Evolutionary conservation across 1,140 invertebrate genomes (phyloP), one percentile per base, ranked within the genome.

Genomic region (Liolophura sinensis): DNA sequence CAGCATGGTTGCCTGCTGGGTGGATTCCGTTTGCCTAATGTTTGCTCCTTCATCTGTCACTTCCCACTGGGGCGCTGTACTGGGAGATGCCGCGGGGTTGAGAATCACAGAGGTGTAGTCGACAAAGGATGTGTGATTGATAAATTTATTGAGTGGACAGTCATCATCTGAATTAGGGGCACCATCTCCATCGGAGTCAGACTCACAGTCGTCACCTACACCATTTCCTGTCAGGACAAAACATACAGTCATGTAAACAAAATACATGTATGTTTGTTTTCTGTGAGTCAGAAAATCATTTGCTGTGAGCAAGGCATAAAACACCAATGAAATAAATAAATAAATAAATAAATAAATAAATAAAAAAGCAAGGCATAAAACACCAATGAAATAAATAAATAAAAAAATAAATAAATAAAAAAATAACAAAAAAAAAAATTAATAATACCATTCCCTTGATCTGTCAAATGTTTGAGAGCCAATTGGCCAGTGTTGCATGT

Each of bases 151-250:
- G 24, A 65, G 62, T 3, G 68, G 67, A 67, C 70, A 75, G 47
- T 62, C 55, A 51, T 77, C 76, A 16, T 67, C n/a, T 20, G 62
- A 72, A 50, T 77, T 68, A 15, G 69, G 27, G 1, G 64, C 59
- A 18, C 61, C 66, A 56, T 77, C 76, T 16, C 61, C 52, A 62
- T 77, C 76, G 31, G 52, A 56, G 65, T 77, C 76, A 49, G 49
- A 62, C 47, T 74, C 74, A 67, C 76, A 77, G n/a, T 51, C 70
- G 64, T 77, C 76, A 12, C 76, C 76, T 7, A 66, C 49, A 24
- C 69, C 54, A 54, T 77, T 70, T 22, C 67, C 76, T 77, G 65
- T 6, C 61, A 52, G 11, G 11, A 71, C 15, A 60, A 9, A 60
- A 18, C 20, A 65, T 54, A 58, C n/a, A 64, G 25, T 24, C 7